A percentile compares a stretch with the other conserved stretches of the same genome.
These are phyloP conservation scores for Phorcus lineatus DNA, from an alignment of 2,888 invertebrate species.

Conservation along the genomic window DNA sequence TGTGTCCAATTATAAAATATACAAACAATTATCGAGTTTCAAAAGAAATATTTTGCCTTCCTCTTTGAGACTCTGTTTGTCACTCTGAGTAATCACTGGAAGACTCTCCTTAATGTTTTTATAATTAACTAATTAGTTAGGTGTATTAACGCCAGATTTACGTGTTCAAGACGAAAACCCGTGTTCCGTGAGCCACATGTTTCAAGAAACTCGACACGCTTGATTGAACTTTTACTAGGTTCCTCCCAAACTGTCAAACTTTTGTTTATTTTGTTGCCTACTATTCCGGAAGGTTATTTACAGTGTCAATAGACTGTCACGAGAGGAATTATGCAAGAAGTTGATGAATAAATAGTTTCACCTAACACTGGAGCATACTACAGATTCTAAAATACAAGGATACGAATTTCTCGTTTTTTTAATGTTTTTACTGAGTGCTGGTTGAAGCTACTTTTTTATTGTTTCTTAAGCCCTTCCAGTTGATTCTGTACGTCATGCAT, in stretches of 20 bases:
- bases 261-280: neutral
- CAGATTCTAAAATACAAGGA: no score
- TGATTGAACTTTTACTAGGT: no score
- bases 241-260: neutral
- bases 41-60: neutral
- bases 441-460: no score
- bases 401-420: no score
- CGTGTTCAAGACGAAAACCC: neutral
- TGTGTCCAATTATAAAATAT: neutral
- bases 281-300: neutral
- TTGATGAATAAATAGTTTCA: no score
- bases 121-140: conserved; percentile 4
- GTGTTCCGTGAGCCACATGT: no score
- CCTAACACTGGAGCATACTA: no score
- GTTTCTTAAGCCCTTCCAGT: no score
- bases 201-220: no score
- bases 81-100: neutral
- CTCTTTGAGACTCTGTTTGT: neutral
- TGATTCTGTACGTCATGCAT: no score
- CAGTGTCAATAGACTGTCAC: neutral
- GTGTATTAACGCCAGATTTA: neutral
- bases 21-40: conserved; percentile 10
- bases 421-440: no score
- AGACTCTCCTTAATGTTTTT: neutral
- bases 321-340: no score